These are phyloP conservation scores for Xanthorhoe designata DNA, from an alignment of 2,888 invertebrate species.

Conservation along the genomic window DNA sequence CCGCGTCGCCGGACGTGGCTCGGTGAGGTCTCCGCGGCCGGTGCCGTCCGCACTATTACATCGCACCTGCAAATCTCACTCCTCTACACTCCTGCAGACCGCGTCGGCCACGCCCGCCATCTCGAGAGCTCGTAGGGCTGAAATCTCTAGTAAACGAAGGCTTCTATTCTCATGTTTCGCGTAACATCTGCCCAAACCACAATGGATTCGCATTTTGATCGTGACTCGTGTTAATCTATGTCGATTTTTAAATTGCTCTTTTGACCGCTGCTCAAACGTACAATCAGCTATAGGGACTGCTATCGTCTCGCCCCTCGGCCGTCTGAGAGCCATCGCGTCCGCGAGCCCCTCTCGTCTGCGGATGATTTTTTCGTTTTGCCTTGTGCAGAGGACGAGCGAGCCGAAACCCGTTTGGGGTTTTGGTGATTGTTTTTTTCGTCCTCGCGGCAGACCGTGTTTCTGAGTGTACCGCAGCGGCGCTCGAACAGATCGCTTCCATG, in stretches of 20 bases:
- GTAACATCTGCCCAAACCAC: slow-evolving; percentile 45
- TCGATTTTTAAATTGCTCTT: slow-evolving; percentile 45
- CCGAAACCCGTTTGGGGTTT: slow-evolving; percentile 77
- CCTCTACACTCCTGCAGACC: slow-evolving; percentile 49
- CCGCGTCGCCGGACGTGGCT: slow-evolving; percentile 79
- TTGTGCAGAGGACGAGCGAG: slow-evolving; percentile 72
- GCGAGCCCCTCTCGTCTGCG: slow-evolving; percentile 61
- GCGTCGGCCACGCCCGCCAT: slow-evolving; percentile 56
- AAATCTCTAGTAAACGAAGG: slow-evolving; percentile 8
- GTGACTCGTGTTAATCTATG: slow-evolving; percentile 4
- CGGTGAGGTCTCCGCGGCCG: slow-evolving; percentile 59
- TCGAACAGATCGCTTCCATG: slow-evolving; percentile 60
- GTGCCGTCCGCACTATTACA: slow-evolving; percentile 51
- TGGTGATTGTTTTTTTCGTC: slow-evolving; percentile 80
- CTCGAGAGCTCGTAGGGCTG: slow-evolving; percentile 65
- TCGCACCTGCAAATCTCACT: slow-evolving; percentile 44
- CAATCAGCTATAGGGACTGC: slow-evolving; percentile 52
- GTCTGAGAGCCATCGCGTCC: slow-evolving; percentile 64
- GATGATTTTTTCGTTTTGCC: slow-evolving; percentile 74
- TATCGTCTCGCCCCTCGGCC: slow-evolving; percentile 64
- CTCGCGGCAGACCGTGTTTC: slow-evolving; percentile 58
- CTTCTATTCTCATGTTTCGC: slow-evolving; percentile 43
- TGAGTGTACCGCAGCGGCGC: slow-evolving; percentile 54
- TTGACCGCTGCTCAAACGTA: slow-evolving; percentile 50
- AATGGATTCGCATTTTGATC: slow-evolving; percentile 35